Percentiles rank a stretch among this genome's conserved stretches.
phyloP scores from a whole-genome alignment of 2,113 vertebrate genomes.

The Hemiscyllium ocellatum region DNA sequence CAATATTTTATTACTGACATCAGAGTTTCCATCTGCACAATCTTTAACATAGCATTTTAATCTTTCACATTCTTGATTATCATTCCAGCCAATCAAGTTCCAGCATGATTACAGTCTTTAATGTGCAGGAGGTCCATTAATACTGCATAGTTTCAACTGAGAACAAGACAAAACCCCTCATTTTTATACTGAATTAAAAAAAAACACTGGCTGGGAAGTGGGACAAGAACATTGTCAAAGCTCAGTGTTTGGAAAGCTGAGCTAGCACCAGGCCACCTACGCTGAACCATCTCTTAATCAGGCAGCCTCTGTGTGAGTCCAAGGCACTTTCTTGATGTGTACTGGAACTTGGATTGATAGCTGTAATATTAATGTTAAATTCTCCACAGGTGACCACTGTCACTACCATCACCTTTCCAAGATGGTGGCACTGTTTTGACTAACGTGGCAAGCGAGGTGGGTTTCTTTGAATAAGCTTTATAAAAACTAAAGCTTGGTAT shows the following conservation, averaged over 20 bases:
- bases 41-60: not conserved
- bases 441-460: not conserved
- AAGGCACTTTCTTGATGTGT: not conserved
- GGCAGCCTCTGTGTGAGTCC: not conserved
- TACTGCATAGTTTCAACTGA: not conserved
- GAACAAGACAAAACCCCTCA: not conserved
- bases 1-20: conserved; percentile 7
- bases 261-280: not conserved
- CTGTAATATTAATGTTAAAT: not conserved
- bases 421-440: not conserved
- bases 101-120: not conserved
- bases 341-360: not conserved
- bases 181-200: not conserved
- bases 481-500: not conserved
- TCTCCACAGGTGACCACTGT: not conserved
- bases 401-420: not conserved
- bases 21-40: not conserved
- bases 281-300: not conserved
- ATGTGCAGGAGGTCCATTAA: not conserved
- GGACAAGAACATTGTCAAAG: not conserved
- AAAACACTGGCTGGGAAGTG: not conserved
- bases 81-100: not conserved
- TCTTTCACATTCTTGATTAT: not conserved
- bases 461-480: not conserved
- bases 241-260: not conserved